Conservation (phyloP, 2,888 invertebrate species). For the Acanthoscelides obtectus region DNA sequence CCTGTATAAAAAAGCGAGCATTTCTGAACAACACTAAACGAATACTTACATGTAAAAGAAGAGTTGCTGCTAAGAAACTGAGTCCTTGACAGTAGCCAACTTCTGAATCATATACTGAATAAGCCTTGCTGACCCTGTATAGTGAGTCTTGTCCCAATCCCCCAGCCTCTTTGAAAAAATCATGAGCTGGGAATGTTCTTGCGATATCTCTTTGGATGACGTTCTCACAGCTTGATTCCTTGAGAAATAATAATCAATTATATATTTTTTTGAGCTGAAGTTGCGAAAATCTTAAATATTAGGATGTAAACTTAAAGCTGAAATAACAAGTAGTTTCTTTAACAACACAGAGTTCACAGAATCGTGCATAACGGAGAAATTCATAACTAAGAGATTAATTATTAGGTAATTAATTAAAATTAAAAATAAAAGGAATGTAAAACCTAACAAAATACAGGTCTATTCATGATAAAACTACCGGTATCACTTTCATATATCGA, state of each 20-base stretch:
- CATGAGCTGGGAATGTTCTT: constrained; percentile 97
- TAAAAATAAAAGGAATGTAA: constrained; percentile 3
- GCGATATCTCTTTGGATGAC: constrained; percentile 96
- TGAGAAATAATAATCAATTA: constrained; percentile 18
- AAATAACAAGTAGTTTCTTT: too few relatives aligned
- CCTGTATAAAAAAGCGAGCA: too few relatives aligned
- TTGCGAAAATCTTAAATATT: too few relatives aligned
- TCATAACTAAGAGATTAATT: too few relatives aligned
- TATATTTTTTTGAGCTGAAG: too few relatives aligned
- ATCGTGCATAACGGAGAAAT: too few relatives aligned
- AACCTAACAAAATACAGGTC: neutral
- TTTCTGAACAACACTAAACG: too few relatives aligned
- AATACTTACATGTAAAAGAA: constrained; percentile 84
- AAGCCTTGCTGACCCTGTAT: constrained; percentile 93
- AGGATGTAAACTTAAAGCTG: too few relatives aligned
- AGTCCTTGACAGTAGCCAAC: constrained; percentile 99
- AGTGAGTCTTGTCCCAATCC: constrained; percentile 95
- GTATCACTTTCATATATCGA: too few relatives aligned
- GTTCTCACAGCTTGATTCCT: constrained; percentile 93
- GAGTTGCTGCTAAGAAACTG: constrained; percentile 94
- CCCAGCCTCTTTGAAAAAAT: constrained; percentile 93
- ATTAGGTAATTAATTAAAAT: too few relatives aligned
- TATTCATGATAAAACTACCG: too few relatives aligned
- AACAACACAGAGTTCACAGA: too few relatives aligned
- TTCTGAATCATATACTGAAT: constrained; percentile 95